Conservation (phyloP, 2,113 vertebrate genomes). For the Macquaria ambigua region DNA sequence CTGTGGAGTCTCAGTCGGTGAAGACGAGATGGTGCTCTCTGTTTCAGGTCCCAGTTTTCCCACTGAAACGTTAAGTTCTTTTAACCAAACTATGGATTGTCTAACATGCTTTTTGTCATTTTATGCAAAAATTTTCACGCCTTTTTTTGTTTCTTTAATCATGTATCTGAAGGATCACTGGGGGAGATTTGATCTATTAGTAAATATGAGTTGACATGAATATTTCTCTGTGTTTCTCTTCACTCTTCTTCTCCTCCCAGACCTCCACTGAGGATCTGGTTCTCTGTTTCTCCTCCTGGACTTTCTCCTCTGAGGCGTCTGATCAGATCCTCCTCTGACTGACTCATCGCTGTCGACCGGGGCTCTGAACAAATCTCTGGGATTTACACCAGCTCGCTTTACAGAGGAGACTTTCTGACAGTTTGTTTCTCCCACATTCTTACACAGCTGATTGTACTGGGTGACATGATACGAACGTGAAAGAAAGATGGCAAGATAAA, state of each 20-base stretch:
- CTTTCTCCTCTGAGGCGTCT: neutral
- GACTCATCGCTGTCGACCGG: slow-evolving; percentile 27
- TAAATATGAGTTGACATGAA: neutral
- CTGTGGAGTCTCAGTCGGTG: neutral
- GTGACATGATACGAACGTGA: no score
- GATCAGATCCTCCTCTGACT: slow-evolving; percentile 15
- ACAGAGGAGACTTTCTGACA: neutral
- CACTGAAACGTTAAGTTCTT: neutral
- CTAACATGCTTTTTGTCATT: neutral
- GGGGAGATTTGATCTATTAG: neutral
- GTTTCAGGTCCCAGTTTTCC: neutral
- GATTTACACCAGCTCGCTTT: slow-evolving; percentile 18
- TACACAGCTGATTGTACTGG: neutral
- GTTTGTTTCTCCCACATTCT: neutral
- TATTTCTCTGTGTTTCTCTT: neutral
- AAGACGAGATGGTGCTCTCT: neutral
- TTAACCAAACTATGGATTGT: neutral
- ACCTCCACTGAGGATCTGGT: neutral
- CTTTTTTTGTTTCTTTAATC: neutral
- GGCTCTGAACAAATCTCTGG: slow-evolving; percentile 29
- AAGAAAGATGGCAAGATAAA: no score
- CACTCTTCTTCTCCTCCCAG: neutral
- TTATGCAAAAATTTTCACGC: neutral
- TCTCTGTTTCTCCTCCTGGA: slow-evolving; percentile 1
- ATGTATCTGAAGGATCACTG: neutral